These are phyloP conservation scores for Lampris incognitus DNA, from an alignment of 2,113 vertebrate species.

Conservation along the genomic window DNA sequence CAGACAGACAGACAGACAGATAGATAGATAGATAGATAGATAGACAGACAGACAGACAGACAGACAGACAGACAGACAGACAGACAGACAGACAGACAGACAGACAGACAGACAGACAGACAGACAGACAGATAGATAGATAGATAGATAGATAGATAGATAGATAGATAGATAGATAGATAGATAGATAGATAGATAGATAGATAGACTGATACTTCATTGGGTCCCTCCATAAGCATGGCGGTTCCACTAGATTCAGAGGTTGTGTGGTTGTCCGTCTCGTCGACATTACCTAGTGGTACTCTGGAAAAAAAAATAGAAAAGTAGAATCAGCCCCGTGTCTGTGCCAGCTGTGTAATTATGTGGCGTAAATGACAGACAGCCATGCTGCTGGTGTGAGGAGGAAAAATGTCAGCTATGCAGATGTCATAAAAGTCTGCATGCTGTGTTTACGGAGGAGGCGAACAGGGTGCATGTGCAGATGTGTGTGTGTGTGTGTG, in stretches of 20 bases:
- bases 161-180: neutral
- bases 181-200: neutral
- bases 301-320: neutral
- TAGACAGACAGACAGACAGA: slow-evolving; percentile 4
- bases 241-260: slow-evolving; percentile 9
- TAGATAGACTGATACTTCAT: neutral
- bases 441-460: slow-evolving; percentile 27
- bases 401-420: slow-evolving; percentile 59
- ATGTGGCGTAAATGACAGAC: slow-evolving; percentile 60
- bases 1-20: neutral
- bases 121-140: slow-evolving; percentile 1
- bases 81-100: neutral
- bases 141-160: neutral
- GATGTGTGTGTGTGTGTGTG: slow-evolving; percentile 4
- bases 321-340: slow-evolving; percentile 30
- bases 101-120: neutral
- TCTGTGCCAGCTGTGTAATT: slow-evolving; percentile 63
- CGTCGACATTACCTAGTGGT: slow-evolving; percentile 1
- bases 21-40: neutral
- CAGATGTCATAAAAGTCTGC: slow-evolving; percentile 38
- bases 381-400: slow-evolving; percentile 40
- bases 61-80: no score
- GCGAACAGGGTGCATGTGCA: neutral
- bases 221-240: neutral
- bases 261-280: slow-evolving; percentile 37